These are phyloP conservation scores for Microcaecilia unicolor DNA, from an alignment of 2,797 vertebrate species.

Conservation along the genomic window DNA sequence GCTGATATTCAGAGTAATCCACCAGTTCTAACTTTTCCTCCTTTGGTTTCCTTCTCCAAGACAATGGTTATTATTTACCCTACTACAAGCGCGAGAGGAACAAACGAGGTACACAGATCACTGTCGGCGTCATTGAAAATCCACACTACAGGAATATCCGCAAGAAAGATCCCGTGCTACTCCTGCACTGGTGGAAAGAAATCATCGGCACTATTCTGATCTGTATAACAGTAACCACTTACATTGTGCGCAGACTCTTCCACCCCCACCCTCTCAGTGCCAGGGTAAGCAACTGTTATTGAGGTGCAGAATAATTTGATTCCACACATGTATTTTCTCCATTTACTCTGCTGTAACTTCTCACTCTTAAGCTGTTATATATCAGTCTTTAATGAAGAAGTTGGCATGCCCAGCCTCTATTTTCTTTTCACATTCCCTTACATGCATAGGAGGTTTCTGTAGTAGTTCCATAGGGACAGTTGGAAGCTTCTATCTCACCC, in stretches of 20 bases:
- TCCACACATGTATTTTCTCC: too few relatives aligned
- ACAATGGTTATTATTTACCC: slow-evolving; percentile 91
- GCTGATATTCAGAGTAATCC: too few relatives aligned
- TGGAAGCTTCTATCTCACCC: too few relatives aligned
- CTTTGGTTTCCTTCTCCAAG: slow-evolving; percentile 37
- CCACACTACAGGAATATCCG: slow-evolving; percentile 49
- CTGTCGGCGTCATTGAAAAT: slow-evolving; percentile 59
- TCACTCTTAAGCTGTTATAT: too few relatives aligned
- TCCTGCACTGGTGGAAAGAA: slow-evolving; percentile 97
- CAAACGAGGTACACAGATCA: slow-evolving; percentile 74
- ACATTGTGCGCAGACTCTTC: slow-evolving; percentile 89
- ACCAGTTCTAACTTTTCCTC: too few relatives aligned
- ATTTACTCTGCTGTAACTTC: too few relatives aligned
- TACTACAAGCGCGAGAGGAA: slow-evolving; percentile 77
- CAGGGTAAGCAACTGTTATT: slow-evolving; percentile 67
- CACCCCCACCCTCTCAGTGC: slow-evolving; percentile 66
- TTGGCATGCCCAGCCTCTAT: too few relatives aligned
- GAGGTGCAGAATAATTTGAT: too few relatives aligned
- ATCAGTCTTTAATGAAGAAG: too few relatives aligned
- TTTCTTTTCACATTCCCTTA: too few relatives aligned
- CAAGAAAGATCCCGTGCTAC: slow-evolving; percentile 85
- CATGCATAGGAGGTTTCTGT: too few relatives aligned
- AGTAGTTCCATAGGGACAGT: too few relatives aligned
- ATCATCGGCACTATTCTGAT: slow-evolving; percentile 87
- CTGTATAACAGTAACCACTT: slow-evolving; percentile 87